These are phyloP conservation scores for Apostichopus japonicus DNA, from an alignment of 35 echinoderm and acorn worm species.

Conservation along the genomic window DNA sequence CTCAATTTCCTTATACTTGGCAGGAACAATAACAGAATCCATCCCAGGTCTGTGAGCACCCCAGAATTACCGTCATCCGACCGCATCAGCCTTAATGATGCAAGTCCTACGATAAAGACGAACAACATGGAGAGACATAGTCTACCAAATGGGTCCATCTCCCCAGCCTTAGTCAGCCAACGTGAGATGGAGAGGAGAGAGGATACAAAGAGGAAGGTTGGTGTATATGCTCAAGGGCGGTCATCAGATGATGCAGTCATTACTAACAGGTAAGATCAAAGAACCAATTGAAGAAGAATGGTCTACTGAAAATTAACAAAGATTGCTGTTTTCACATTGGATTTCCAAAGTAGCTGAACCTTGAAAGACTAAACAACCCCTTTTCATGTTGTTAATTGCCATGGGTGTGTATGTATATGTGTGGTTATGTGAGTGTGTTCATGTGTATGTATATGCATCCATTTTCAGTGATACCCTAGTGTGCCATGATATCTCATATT, in stretches of 20 bases:
- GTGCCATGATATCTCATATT: too few relatives aligned
- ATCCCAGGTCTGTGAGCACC: conserved; percentile 77
- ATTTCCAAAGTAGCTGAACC: too few relatives aligned
- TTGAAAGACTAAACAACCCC: too few relatives aligned
- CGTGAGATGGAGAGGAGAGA: conserved; percentile 23
- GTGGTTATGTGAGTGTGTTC: background rate
- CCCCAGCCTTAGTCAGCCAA: conserved; percentile 12
- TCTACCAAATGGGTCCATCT: conserved; percentile 39
- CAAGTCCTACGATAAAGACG: background rate
- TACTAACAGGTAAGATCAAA: background rate
- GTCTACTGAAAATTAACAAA: too few relatives aligned
- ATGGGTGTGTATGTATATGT: background rate
- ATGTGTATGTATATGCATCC: too few relatives aligned
- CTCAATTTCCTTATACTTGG: background rate
- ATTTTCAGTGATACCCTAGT: too few relatives aligned
- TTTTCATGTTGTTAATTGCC: background rate
- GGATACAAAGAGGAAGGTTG: conserved; percentile 25
- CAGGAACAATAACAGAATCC: conserved; percentile 49
- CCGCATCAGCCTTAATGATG: conserved; percentile 37
- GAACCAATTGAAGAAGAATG: too few relatives aligned
- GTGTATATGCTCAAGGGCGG: background rate
- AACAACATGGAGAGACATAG: conserved; percentile 9
- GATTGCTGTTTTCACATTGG: too few relatives aligned
- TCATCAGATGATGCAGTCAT: conserved; percentile 42
- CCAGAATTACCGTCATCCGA: conserved; percentile 71